phyloP scores from a whole-genome alignment of 64 coral and sea anemone species.

The Astreopora myriophthalma region DNA sequence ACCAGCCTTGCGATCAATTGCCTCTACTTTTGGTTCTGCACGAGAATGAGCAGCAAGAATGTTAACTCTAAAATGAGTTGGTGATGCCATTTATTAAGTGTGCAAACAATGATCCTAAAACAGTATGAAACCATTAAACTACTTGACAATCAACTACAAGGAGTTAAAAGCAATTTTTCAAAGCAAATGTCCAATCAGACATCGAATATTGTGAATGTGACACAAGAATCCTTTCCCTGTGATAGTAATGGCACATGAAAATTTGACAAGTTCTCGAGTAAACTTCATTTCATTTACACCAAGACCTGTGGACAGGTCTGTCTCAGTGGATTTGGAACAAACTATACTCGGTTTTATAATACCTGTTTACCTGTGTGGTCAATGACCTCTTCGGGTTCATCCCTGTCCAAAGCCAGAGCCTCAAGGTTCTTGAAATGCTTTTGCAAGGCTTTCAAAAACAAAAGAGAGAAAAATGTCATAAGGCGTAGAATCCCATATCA shows the following conservation, averaged over 20 bases:
- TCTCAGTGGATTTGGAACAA: too few species aligned
- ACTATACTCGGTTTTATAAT: not conserved
- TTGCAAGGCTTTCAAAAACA: conserved; percentile 74
- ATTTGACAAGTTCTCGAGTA: too few species aligned
- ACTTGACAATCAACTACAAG: too few species aligned
- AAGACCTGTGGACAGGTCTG: too few species aligned
- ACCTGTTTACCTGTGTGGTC: conserved; percentile 75
- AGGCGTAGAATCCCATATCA: not conserved
- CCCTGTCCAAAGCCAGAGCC: conserved; percentile 89
- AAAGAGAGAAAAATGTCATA: not conserved
- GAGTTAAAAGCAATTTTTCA: too few species aligned
- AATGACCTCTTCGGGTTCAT: conserved; percentile 83
- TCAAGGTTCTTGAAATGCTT: conserved; percentile 96
- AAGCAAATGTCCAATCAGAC: too few species aligned
- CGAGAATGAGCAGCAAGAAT: not conserved
- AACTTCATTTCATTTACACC: too few species aligned
- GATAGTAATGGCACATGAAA: too few species aligned
- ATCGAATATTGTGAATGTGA: too few species aligned
- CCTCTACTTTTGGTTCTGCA: conserved; percentile 77
- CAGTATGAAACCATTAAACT: too few species aligned
- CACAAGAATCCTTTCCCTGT: too few species aligned
- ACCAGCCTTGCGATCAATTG: conserved; percentile 79
- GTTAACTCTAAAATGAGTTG: too few species aligned
- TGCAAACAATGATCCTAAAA: not conserved
- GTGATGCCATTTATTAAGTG: not conserved